phyloP scores from a whole-genome alignment of 2,797 vertebrate species.

The Danio tinwini region DNA sequence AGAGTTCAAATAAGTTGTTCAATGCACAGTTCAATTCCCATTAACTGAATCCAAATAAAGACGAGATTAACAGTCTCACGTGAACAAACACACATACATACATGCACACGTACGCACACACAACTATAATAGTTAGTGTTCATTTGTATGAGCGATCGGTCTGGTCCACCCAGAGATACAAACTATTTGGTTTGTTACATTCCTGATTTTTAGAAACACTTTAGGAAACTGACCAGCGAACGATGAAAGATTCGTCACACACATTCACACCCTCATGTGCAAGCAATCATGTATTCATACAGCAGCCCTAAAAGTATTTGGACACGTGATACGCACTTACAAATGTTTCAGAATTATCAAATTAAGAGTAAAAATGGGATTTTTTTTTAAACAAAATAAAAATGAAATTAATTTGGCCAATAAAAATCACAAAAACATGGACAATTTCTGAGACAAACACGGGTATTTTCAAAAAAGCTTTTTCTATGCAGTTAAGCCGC shows the following conservation, averaged over 20 bases:
- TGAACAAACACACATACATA: neutral
- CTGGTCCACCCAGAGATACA: neutral
- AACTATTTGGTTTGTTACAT: slow-evolving; percentile 29
- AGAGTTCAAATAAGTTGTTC: slow-evolving; percentile 58
- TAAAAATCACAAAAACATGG: no score
- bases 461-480: no score
- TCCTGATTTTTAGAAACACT: neutral
- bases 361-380: no score
- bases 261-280: slow-evolving; percentile 33
- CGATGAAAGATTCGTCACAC: neutral
- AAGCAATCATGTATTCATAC: slow-evolving; percentile 27
- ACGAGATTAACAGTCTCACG: slow-evolving; percentile 6
- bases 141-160: neutral
- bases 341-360: neutral
- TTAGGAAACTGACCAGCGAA: slow-evolving; percentile 11
- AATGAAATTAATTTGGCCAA: no score
- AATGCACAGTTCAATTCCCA: slow-evolving; percentile 12
- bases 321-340: neutral
- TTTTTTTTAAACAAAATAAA: no score
- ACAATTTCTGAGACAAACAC: no score
- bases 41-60: slow-evolving; percentile 17
- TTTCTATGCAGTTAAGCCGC: no score
- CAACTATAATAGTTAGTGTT: slow-evolving; percentile 15
- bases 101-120: slow-evolving; percentile 22
- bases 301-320: neutral